Evolutionary conservation across 1,140 invertebrate genomes (phyloP).

Genomic region (Hypothenemus hampei): DNA sequence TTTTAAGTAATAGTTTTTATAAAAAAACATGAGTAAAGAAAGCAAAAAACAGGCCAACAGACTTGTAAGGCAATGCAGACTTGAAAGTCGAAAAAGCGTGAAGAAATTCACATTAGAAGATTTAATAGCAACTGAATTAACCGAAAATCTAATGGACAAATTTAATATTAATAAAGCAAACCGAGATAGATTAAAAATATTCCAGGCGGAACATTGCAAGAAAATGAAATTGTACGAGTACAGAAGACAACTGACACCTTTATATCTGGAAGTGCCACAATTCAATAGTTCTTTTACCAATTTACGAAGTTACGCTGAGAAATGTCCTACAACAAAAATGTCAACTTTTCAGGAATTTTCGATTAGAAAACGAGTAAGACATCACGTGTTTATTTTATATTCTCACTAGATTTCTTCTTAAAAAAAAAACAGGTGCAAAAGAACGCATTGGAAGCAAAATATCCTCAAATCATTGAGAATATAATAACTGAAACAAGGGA

Average conservation of each 20-base stretch:
- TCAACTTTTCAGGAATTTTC: constrained; percentile 29
- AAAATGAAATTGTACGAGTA: constrained; percentile 36
- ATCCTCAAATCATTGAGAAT: constrained; percentile 17
- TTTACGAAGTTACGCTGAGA: constrained; percentile 30
- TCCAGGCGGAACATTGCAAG: constrained; percentile 33
- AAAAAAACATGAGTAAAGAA: neutral
- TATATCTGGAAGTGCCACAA: constrained; percentile 34
- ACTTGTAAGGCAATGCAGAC: constrained; percentile 15
- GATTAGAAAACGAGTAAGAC: constrained; percentile 28
- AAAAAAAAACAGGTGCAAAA: constrained; percentile 4
- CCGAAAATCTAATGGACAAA: constrained; percentile 34
- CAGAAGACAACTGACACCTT: constrained; percentile 30
- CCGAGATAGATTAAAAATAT: constrained; percentile 30
- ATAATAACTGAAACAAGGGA: constrained; percentile 28
- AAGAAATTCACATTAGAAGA: constrained; percentile 25
- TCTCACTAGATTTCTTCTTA: too few relatives aligned
- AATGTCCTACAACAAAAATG: constrained; percentile 35
- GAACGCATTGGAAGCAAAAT: constrained; percentile 25
- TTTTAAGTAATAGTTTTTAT: neutral
- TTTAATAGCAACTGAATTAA: constrained; percentile 28
- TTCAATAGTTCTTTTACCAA: constrained; percentile 33
- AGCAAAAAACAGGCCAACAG: neutral
- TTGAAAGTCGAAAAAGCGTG: constrained; percentile 6
- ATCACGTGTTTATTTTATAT: too few relatives aligned
- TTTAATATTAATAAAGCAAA: constrained; percentile 36